These are phyloP conservation scores for Epinephelus awoara DNA, from an alignment of 2,797 vertebrate genomes.

Conservation along the genomic window DNA sequence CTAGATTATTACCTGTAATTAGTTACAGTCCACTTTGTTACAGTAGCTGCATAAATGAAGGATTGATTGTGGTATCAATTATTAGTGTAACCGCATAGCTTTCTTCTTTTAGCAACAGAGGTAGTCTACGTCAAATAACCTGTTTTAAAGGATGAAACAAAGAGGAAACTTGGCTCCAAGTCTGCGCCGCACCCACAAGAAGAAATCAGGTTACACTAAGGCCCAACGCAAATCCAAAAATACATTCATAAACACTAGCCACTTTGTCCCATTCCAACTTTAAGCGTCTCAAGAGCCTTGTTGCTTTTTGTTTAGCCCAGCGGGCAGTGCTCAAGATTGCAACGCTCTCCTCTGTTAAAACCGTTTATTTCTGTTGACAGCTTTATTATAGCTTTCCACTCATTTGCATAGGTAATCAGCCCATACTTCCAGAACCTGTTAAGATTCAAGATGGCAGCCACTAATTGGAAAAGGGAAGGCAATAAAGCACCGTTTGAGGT, in stretches of 20 bases:
- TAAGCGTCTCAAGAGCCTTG: conserved; percentile 29
- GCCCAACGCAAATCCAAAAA: background rate
- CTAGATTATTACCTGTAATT: background rate
- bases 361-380: conserved; percentile 72
- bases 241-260: conserved; percentile 14
- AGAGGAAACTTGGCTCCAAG: background rate
- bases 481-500: conserved; percentile 61
- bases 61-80: background rate
- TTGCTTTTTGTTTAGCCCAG: conserved; percentile 51
- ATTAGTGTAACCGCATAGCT: background rate
- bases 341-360: conserved; percentile 42
- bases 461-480: conserved; percentile 75
- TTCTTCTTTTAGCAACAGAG: background rate
- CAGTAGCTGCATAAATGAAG: background rate
- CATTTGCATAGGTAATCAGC: conserved; percentile 80
- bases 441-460: conserved; percentile 71
- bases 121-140: background rate
- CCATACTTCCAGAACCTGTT: conserved; percentile 65
- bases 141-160: background rate
- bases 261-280: conserved; percentile 30
- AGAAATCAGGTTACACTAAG: conserved; percentile 8
- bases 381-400: conserved; percentile 72
- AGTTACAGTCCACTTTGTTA: background rate
- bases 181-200: background rate
- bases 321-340: conserved; percentile 28